Base-by-base conservation (phyloP, 2,888 invertebrate genomes). In the Dynastes maya region DNA sequence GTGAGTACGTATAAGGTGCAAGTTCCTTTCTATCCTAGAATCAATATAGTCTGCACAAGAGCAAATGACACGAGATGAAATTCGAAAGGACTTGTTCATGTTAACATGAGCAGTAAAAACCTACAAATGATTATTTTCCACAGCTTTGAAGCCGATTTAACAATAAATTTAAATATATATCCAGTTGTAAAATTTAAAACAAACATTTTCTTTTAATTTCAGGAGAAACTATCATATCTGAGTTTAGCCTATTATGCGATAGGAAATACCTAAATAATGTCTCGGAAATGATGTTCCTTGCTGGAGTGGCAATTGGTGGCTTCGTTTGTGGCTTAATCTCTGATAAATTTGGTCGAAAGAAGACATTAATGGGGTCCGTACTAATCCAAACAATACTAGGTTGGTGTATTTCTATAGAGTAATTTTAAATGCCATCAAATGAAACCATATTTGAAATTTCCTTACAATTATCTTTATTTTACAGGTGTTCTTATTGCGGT, bases 161-260 rank as follows among this genome's bases (percentile, higher is more conserved):
- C 3, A 22, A 22, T 22, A 51, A 70, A 45, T 2, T 49, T 22
- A 22, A 22, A 22, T 22, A 22, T 22, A 22, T 22, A 22, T 22
- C 22, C 22, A 22, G 22, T 22, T 22, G 22, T 22, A 51, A 2
- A 51, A 51, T 32, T 67, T 67, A 55, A 71, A 71, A 3, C n/a
- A 71, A 13, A 16, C 2, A 16, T 29, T 74, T 72, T 13, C 13
- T 49, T 63, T 58, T 22, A 16, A n/a, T 80, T 86, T 37, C 82
- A 89, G 94, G 94, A 6, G 90, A 91, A 81, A 95, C 94, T 0
- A 92, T 95, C 82, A 93, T 94, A 79, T 93, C 94, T 0, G 94
- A 95, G 90, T 96, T 95, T 93, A 89, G 92, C 84, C 89, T 96
- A 82, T 93, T 96, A 16, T 96, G 96, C 86, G 94, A 94, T 82